Evolutionary conservation across 2,113 vertebrate species (phyloP), one percentile per base, ranked within the genome.

Genomic region (Leptobrachium leishanense): DNA sequence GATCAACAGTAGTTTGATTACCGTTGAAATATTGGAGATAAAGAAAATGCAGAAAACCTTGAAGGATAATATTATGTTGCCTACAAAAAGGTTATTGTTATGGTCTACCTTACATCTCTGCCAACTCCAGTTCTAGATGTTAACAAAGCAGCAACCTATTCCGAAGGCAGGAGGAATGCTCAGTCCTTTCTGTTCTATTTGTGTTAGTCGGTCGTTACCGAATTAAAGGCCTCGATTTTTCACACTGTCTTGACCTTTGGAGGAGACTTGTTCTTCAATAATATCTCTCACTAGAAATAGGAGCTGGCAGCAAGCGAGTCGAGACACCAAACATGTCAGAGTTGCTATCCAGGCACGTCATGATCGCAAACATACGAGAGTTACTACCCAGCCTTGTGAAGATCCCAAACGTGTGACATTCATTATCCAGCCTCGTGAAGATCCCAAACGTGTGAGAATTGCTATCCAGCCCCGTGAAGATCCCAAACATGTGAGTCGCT

Each of bases 1-100:
- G 78, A 81, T 81, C 78, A 81, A 74, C 78, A 68, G 78, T 81
- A 81, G 78, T 63, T 57, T 81, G 78, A 81, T 81, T 81, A 74
- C 78, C 54, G 72, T 55, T 68, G 53, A 81, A 62, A 70, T 40
- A 62, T 68, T 68, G 64, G 66, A 81, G 78, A 81, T 81, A 81
- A 81, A 74, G 78, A 81, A 74, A 81, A 74, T 55, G 64, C 70
- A 59, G 71, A 68, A 74, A 81, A 81, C 43, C 62, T 81, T 74
- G 53, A 74, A 74, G 64, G 72, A 81, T 81, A 79, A 79, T 79
- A 40, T 81, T 81, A 74, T 74, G 78, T 43, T 68, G 63, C 72
- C 67, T 74, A 81, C 78, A 81, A 81, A 74, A 81, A 74, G 71
- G 71, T 81, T 74, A 81, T 81, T 81, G 78, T 81, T 74, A 68